Percentiles rank a stretch among this genome's conserved stretches.
Evolutionary conservation across 2,113 vertebrate species (phyloP).

Genomic region (Xiphias gladius): DNA sequence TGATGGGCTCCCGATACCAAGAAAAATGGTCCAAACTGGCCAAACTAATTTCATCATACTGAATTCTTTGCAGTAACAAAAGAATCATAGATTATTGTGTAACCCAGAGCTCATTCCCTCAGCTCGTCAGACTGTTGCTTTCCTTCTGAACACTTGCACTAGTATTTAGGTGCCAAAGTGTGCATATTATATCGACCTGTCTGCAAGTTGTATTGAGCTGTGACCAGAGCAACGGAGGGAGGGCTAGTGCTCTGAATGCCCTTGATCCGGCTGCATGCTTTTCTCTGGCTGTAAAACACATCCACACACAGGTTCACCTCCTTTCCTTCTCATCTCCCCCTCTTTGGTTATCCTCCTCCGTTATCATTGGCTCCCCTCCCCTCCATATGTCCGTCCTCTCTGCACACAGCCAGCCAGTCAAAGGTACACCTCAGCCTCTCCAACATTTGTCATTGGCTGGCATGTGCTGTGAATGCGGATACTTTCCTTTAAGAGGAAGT

Average conservation of each 20-base stretch:
- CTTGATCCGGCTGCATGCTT: slow-evolving; percentile 77
- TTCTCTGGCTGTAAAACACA: slow-evolving; percentile 49
- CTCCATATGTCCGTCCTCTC: slow-evolving; percentile 46
- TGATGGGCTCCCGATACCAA: slow-evolving; percentile 3
- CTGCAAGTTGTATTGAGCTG: background rate
- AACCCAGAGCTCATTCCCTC: background rate
- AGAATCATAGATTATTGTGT: background rate
- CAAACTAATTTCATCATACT: slow-evolving; percentile 16
- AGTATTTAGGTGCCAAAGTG: background rate
- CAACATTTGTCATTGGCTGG: slow-evolving; percentile 64
- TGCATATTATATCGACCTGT: background rate
- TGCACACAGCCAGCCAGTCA: slow-evolving; percentile 61
- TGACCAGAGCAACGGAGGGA: slow-evolving; percentile 2
- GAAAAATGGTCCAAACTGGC: slow-evolving; percentile 9
- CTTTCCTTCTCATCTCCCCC: background rate
- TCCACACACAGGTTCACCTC: slow-evolving; percentile 38
- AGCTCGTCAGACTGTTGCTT: slow-evolving; percentile 8
- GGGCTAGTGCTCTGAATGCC: slow-evolving; percentile 64
- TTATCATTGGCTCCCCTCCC: slow-evolving; percentile 61
- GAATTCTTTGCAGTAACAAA: background rate
- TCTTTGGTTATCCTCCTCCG: slow-evolving; percentile 22
- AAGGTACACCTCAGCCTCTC: slow-evolving; percentile 6
- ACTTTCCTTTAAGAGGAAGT: slow-evolving; percentile 77
- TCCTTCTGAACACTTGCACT: background rate
- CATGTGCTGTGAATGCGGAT: slow-evolving; percentile 65